These are phyloP conservation scores for Neogale vison DNA, from an alignment of 2,113 vertebrate species.

Conservation along the genomic window DNA sequence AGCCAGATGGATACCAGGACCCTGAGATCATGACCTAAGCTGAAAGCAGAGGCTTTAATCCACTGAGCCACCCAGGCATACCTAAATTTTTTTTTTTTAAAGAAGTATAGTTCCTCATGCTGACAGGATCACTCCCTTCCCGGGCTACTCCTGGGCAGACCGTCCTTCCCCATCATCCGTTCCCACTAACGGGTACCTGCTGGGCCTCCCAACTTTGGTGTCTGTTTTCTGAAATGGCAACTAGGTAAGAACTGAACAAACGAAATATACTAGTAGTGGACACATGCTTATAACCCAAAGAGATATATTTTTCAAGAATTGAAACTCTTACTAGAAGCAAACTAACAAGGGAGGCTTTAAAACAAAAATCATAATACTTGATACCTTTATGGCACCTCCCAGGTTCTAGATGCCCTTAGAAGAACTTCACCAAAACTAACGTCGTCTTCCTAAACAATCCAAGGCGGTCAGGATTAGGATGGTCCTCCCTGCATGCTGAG, in stretches of 20 bases:
- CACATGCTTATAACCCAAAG: neutral
- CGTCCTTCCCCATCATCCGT: fast-evolving
- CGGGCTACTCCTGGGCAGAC: fast-evolving
- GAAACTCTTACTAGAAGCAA: neutral
- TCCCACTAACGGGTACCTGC: fast-evolving
- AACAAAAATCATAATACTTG: neutral
- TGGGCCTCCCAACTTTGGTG: fast-evolving
- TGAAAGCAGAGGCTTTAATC: no score
- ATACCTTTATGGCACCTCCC: neutral
- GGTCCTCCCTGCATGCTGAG: neutral
- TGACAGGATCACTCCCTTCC: neutral
- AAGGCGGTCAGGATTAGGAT: neutral
- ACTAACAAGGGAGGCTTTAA: neutral
- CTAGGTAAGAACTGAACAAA: neutral
- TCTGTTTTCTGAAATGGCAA: neutral
- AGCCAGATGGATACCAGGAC: no score
- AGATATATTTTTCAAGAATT: neutral
- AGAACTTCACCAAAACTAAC: neutral
- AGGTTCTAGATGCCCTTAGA: neutral
- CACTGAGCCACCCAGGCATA: no score
- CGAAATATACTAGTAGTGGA: neutral
- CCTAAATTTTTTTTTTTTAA: neutral
- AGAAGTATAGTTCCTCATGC: neutral
- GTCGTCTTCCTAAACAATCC: neutral
- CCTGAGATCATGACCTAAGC: no score